Evolutionary conservation across 2,797 vertebrate genomes (phyloP), one percentile per base, ranked within the genome.

Genomic region (Sebastolobus altivelis): DNA sequence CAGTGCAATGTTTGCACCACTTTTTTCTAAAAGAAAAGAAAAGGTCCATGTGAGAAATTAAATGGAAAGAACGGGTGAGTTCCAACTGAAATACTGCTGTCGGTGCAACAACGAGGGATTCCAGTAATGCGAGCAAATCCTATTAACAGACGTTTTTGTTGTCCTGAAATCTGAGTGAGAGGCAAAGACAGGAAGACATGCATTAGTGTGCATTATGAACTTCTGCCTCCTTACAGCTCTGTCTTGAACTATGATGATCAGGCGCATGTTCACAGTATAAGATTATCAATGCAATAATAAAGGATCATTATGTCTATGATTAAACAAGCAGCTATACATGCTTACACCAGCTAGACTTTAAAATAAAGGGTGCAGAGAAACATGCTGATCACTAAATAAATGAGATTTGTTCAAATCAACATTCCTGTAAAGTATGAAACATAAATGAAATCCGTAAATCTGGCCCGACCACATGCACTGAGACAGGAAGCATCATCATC

Each of bases 1-100:
- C 84, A 95, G 92, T 90, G 95, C 91, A 85, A 95, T 95, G 92
- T 95, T 96, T 87, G 94, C 93, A 92, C 95, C 93, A 88, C 94
- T 94, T 93, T 96, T 96, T 77, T 96, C 96, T 96, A 91, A 83
- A 93, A 91, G 83, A 90, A 92, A 91, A 90, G 81, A 87, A 91
- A 88, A 90, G 84, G 69, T 86, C 61, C 83, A 88, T 60, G 90
- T 91, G 89, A 94, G 89, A 90, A 88, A 90, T 76, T 27, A 88
- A 88, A 83, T 5, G 27, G 31, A 77, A 83, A 77, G 72, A 62
- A 66, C 20, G 70, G 0, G 61, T 74, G 66, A 80, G 76, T 75
- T 80, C 83, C 59, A 85, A 78, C 70, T 54, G 68, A 79, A 86
- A 77, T 18, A 81, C 35, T 56, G 67, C 60, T 31, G 25, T 65